Evolutionary conservation across 1,140 invertebrate genomes (phyloP), one percentile per base, ranked within the genome.

Genomic region (Conus ventricosus): DNA sequence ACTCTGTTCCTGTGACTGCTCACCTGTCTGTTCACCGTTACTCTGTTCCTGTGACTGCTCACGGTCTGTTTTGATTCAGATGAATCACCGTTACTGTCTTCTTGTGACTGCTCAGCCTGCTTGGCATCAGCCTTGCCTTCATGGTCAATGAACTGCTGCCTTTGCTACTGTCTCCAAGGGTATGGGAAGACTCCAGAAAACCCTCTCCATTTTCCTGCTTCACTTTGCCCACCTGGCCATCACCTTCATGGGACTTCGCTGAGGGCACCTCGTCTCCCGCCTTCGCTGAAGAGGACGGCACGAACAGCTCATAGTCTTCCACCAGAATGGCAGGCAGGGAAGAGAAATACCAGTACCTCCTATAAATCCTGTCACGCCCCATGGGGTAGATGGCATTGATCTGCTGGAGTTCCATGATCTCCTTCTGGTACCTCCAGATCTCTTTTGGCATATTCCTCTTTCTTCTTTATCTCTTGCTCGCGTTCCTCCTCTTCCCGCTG

Each of bases 281-380:
- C 15, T 82, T 39, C 60, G 13, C 10, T 23, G 53, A 39, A 54
- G 51, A 60, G 51, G 15, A 53, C 17, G 53, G 53, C 75, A 78
- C 13, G 54, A 87, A 87, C 51, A 91, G 82, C 63, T 95, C 94
- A 88, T 94, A 86, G 88, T 95, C 93, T 90, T 95, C 95, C 1
- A 95, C 92, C 96, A 96, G 97, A 96, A 93, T 94, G 4, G 98
- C 98, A 39, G 39, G 97, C 90, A 99, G 95, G 0, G 97, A 97
- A 83, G 97, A 96, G 91, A 98, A 97, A 60, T 98, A 95, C 96
- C 98, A 98, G 96, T 98, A 99, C 91, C 97, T 96, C 8, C 98
- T 96, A 95, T 97, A 98, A 10, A 97, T 97, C 89, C 98, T 96
- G 95, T 99, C 98, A 71, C 96, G 96, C 3, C 98, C 98, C 90